Evolutionary conservation across 2,113 vertebrate species (phyloP), one percentile per base, ranked within the genome.

Genomic region (Myrmophylax atrothorax): DNA sequence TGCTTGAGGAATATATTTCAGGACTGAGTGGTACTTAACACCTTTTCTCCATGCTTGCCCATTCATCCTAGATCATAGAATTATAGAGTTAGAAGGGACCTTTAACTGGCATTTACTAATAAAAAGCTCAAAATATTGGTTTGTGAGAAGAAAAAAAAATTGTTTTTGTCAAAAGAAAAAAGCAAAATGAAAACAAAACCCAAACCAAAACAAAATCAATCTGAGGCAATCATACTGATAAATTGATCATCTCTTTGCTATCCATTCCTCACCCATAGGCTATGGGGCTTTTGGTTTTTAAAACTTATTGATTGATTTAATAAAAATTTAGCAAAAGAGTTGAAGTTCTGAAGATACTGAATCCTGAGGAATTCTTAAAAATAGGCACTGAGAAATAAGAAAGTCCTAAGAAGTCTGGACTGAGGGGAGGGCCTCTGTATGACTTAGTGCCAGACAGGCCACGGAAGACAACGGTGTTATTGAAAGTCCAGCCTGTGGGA

Each of bases 151-250:
- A 75, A 68, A 25, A 66, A 19, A 40, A 37, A 16, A 7, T 11
- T 56, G 3, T 0, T 56, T 72, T 64, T 47, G 2, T n/a, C 1
- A 49, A 50, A 69, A 67, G 6, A 13, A 59, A 18, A 11, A 12
- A 42, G 25, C 44, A 46, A 46, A 46, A 46, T 7, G 7, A 26
- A 24, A 8, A 42, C 40, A 53, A 53, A 31, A 18, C 18, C 53
- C 16, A 80, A 49, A 25, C 5, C 4, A 28, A 17, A 42, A 5
- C 40, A 42, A 42, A 42, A 42, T 42, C 40, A 42, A 49, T 11
- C 18, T 14, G 14, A 87, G 6, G 9, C 3, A 50, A 42, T 85
- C 44, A 46, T 0, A 0, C 8, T 56, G 20, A 37, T 22, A n/a
- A n/a, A 29, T 25, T 80, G 12, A 12, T 26, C 42, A 5, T 9